Percentiles rank a stretch among this genome's conserved stretches.
These are phyloP conservation scores for Sylvietta virens DNA, from an alignment of 2,113 vertebrate species.

Conservation along the genomic window DNA sequence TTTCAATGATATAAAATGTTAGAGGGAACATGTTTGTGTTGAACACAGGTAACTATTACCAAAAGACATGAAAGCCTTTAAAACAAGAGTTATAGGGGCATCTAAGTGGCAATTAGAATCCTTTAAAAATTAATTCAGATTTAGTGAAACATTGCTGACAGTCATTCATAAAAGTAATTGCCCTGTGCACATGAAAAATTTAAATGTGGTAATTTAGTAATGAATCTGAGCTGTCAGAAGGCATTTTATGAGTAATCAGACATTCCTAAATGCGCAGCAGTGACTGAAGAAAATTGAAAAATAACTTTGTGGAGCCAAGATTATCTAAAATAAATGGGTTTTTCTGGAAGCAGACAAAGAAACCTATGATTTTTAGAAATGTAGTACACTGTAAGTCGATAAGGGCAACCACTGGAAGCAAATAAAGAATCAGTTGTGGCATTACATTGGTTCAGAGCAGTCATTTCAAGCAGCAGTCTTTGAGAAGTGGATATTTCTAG, in stretches of 20 bases:
- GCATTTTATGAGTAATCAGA: constrained; percentile 18
- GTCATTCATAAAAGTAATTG: constrained; percentile 46
- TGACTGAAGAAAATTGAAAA: constrained; percentile 37
- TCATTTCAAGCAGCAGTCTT: not conserved
- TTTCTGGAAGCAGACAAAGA: constrained; percentile 13
- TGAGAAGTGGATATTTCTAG: not conserved
- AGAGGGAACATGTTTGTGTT: not conserved
- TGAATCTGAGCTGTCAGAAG: constrained; percentile 40
- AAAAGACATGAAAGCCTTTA: not conserved
- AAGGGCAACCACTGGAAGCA: not conserved
- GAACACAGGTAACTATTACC: not conserved
- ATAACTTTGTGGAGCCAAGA: not conserved
- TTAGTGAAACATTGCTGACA: constrained; percentile 51
- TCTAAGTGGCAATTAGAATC: constrained; percentile 20
- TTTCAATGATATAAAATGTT: not conserved
- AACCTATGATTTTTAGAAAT: not conserved
- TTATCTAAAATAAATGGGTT: not conserved
- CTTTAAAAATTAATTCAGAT: constrained; percentile 50
- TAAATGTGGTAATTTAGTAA: constrained; percentile 47
- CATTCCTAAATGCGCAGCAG: not conserved
- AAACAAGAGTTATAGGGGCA: not conserved
- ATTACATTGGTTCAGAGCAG: not conserved
- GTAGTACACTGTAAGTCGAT: not conserved
- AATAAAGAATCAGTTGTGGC: not conserved
- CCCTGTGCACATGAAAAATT: constrained; percentile 52